Conservation (phyloP, 2,797 vertebrate species). For the Characodon lateralis region DNA sequence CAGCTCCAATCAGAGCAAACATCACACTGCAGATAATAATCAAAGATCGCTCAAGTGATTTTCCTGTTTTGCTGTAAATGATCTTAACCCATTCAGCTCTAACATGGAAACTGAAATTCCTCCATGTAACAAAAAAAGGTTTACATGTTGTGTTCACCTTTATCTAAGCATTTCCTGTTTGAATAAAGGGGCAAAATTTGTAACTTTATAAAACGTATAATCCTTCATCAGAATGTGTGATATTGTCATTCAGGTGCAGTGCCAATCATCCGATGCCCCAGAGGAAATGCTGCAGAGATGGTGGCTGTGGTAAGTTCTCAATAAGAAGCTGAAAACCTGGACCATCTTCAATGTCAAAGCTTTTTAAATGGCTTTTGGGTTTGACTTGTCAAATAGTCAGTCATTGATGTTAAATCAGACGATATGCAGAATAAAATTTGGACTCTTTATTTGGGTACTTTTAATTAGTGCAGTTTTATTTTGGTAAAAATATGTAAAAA, state of each 20-base stretch:
- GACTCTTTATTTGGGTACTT: too few species aligned
- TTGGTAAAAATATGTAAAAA: too few species aligned
- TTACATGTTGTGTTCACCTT: background rate
- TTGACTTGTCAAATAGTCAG: too few species aligned
- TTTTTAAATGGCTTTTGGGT: background rate
- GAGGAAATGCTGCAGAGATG: slow-evolving; percentile 98
- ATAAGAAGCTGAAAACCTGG: background rate
- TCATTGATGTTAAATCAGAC: too few species aligned
- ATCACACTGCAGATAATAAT: too few species aligned
- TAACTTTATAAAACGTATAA: background rate
- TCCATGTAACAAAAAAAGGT: background rate
- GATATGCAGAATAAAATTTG: too few species aligned
- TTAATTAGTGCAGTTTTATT: too few species aligned
- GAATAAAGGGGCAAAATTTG: background rate
- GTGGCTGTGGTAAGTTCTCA: slow-evolving; percentile 91
- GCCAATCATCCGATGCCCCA: slow-evolving; percentile 95
- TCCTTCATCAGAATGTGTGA: background rate
- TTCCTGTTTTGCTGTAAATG: background rate
- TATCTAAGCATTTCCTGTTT: background rate
- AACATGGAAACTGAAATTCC: background rate
- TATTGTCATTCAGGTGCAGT: slow-evolving; percentile 85
- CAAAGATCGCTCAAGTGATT: background rate
- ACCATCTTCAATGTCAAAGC: background rate
- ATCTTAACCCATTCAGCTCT: background rate
- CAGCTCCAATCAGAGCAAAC: too few species aligned